Percentiles rank a stretch among this genome's conserved stretches.
Conservation (phyloP, 2,888 invertebrate genomes). For the Eledona agricola region DNA sequence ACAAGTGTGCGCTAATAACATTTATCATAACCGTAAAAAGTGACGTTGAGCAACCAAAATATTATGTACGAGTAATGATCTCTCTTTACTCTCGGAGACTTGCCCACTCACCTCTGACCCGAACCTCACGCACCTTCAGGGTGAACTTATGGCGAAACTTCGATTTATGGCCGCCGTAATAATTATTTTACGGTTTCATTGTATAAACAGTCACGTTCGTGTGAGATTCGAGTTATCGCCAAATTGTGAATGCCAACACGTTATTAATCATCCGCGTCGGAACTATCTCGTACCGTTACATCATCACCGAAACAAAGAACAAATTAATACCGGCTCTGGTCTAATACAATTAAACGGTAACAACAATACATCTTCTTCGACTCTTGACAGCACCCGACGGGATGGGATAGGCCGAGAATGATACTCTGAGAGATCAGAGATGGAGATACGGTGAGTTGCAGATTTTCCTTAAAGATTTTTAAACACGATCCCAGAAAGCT, state of each 20-base stretch:
- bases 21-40: conserved; percentile 33
- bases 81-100: conserved; percentile 12
- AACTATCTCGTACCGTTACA: conserved; percentile 17
- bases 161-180: conserved; percentile 18
- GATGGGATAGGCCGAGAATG: too few species aligned
- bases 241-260: conserved; percentile 28
- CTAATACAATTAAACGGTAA: conserved; percentile 20
- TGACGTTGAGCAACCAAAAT: conserved; percentile 31
- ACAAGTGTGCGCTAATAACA: conserved; percentile 37
- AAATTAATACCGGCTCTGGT: conserved; percentile 15
- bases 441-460: too few species aligned
- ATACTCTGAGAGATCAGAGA: too few species aligned
- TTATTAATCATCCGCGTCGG: conserved; percentile 22
- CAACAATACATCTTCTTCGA: conserved; percentile 17
- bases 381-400: conserved; percentile 10
- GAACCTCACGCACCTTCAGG: conserved; percentile 25
- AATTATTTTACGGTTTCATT: conserved; percentile 30
- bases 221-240: conserved; percentile 17
- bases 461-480: too few species aligned
- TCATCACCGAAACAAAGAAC: conserved; percentile 25
- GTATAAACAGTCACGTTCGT: conserved; percentile 29
- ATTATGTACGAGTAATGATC: conserved; percentile 22
- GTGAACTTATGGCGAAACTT: conserved; percentile 4
- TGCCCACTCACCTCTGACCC: conserved; percentile 31
- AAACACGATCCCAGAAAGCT: too few species aligned